Evolutionary conservation across 2,113 vertebrate genomes (phyloP).

Genomic region (Natator depressus): DNA sequence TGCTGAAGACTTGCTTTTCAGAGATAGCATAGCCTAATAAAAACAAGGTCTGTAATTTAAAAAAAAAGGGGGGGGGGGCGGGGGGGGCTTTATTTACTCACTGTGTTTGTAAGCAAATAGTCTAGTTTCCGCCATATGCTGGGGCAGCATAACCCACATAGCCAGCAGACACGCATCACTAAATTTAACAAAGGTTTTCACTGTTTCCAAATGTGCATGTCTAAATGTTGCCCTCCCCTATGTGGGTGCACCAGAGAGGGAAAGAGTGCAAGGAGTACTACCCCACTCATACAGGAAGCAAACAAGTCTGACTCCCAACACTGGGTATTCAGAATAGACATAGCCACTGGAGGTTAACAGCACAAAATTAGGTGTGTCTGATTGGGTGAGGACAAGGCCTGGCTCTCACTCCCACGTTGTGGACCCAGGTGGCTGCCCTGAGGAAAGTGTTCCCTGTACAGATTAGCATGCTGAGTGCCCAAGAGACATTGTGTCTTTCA

Average conservation of each 20-base stretch:
- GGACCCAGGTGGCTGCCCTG: not conserved
- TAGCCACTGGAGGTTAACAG: too few relatives aligned
- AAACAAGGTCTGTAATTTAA: conserved; percentile 47
- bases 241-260: not conserved
- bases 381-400: not conserved
- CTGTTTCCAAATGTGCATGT: not conserved
- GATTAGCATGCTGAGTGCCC: not conserved
- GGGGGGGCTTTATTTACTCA: conserved; percentile 58
- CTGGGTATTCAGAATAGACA: not conserved
- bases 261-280: not conserved
- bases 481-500: not conserved
- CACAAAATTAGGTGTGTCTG: not conserved
- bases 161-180: not conserved
- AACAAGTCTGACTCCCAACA: not conserved
- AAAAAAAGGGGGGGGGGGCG: not conserved
- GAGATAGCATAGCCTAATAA: conserved; percentile 59
- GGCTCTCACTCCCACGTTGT: not conserved
- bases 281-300: not conserved
- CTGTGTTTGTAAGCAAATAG: not conserved
- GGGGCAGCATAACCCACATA: not conserved
- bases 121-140: not conserved
- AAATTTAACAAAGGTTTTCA: not conserved
- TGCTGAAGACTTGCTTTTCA: conserved; percentile 25
- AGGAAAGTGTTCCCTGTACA: not conserved
- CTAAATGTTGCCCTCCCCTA: not conserved